Base-by-base conservation (phyloP, 2,797 vertebrate genomes). In the Discoglossus pictus region DNA sequence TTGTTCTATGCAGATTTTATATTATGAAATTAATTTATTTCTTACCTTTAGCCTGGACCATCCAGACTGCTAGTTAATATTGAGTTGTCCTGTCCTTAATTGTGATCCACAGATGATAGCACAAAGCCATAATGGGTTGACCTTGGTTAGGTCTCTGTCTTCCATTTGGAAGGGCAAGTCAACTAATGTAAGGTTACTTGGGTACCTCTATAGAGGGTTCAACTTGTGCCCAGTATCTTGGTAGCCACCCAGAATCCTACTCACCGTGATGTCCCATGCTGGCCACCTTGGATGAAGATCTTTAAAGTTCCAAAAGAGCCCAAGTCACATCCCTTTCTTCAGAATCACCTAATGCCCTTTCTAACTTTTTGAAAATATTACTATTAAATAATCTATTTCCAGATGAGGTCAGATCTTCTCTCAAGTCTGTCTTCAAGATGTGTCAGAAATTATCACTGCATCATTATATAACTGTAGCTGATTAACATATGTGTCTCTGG, bases 11-110 rank as follows among this genome's bases (percentile, higher is more conserved):
- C n/a, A n/a, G n/a, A n/a, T n/a, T n/a, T n/a, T n/a, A n/a, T n/a
- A n/a, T n/a, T n/a, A n/a, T n/a, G n/a, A n/a, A n/a, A n/a, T n/a
- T n/a, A n/a, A n/a, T 25, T 56, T 56, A 15, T 3, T 25, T 9
- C 60, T 64, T 71, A 71, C 68, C 68, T 71, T 71, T 58, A 58
- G 68, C 60, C 68, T 15, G 61, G 68, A 64, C 61, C 44, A 63
- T 71, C 68, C 68, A 64, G 68, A 71, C 68, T 58, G 43, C 53
- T 71, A 71, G n/a, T 64, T 54, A 44, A 56, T 43, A 58, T 31
- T 18, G 12, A 54, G 35, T 20, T 64, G 34, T 35, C 18, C 24
- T 51, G 43, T 58, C 46, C 46, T 51, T 43, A 70, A 23, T 58
- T 71, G 25, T 64, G 43, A 64, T 64, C 60, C 68, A 71, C 46